Conservation (phyloP, 2,888 invertebrate species). For the Trachelus stipa region DNA sequence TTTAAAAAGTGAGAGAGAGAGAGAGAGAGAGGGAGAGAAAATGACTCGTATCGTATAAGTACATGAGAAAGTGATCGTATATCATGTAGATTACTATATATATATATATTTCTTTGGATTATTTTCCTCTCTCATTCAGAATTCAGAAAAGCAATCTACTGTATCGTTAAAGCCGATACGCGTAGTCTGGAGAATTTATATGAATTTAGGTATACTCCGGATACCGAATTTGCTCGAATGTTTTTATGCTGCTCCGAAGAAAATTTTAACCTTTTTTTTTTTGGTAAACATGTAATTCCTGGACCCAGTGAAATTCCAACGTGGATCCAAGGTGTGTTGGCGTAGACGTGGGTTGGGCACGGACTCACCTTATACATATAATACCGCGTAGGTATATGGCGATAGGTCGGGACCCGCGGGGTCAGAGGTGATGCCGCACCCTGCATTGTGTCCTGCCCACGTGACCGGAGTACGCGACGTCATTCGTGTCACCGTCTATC, state of each 20-base stretch:
- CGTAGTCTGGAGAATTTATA: not conserved
- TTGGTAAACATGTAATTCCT: slow-evolving; percentile 37
- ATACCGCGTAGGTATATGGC: slow-evolving; percentile 15
- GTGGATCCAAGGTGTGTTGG: slow-evolving; percentile 49
- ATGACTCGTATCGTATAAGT: not conserved
- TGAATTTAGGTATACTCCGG: not conserved
- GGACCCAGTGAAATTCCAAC: slow-evolving; percentile 51
- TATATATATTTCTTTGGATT: not conserved
- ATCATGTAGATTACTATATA: not conserved
- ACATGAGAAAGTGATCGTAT: not conserved
- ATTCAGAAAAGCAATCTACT: not conserved
- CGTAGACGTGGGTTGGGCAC: slow-evolving; percentile 54
- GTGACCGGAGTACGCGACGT: slow-evolving; percentile 56
- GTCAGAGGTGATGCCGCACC: slow-evolving; percentile 65
- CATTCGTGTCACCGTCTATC: slow-evolving; percentile 52
- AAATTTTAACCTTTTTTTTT: not conserved
- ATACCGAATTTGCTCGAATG: not conserved
- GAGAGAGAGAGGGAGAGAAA: not conserved
- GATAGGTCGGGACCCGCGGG: slow-evolving; percentile 59
- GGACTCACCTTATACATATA: slow-evolving; percentile 25
- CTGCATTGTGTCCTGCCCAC: slow-evolving; percentile 65
- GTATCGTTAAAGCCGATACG: not conserved
- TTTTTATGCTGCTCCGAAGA: not conserved
- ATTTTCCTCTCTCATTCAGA: not conserved
- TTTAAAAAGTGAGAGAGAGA: not conserved